Evolutionary conservation across 2,888 invertebrate species (phyloP), one percentile per base, ranked within the genome.

Genomic region (Altica lythri): DNA sequence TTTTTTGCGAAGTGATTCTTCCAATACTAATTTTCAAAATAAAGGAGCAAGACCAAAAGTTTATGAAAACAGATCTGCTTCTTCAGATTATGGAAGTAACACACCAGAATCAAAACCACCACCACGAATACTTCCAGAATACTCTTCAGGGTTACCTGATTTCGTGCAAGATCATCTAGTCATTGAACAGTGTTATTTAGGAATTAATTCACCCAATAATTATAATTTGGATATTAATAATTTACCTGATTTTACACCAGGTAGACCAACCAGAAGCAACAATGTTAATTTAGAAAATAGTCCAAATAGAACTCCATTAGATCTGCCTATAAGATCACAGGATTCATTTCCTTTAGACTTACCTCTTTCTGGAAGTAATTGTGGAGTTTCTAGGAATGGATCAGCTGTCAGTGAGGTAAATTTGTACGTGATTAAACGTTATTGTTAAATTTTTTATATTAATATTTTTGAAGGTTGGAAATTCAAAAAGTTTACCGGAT

Each of bases 101-200:
- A 44, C 48, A 35, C 48, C 53, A 12, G 59, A 57, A 42, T 38
- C 54, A 13, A 60, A 62, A 42, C 60, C 57, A 75, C 60, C 57
- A 75, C 68, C 79, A 71, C 71, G 81, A 40, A 72, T 78, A 37
- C 77, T 78, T 55, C 73, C 80, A 1, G 76, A 81, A 50, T 80
- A 80, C 64, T 79, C 86, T 64, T 86, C 87, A 1, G 86, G 86
- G 5, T 73, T 91, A 62, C 92, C 92, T 0, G 92, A 92, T 73
- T 92, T 92, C 77, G 92, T 93, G 45, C 92, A 92, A 73, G 92
- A 92, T 75, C 92, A 92, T 75, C 82, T 92, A 74, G 82, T 91
- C 63, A 86, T 92, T 29, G 90, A 90, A 70, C 88, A 90, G 49
- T 59, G 63, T 35, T 59, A 57, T 42, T 78, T 87, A 66, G 80